Evolutionary conservation across 64 coral and sea anemone genomes (phyloP), one percentile per base, ranked within the genome.

Genomic region (Dendrophyllia cribrosa): DNA sequence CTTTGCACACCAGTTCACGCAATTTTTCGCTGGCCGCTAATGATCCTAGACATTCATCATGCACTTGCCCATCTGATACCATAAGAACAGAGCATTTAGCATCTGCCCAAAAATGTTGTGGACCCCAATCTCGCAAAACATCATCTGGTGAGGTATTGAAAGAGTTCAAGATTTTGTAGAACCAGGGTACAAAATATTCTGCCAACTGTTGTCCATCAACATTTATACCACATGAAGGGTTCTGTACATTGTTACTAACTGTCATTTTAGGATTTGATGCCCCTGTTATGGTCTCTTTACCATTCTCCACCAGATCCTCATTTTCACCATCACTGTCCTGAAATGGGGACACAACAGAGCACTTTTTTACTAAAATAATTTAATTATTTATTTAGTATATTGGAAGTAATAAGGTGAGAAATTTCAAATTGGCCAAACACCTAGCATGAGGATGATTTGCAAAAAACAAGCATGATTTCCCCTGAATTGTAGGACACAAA

Each of bases 51-150:
- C 93, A 98, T n/a, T 98, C 88, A 9, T 98, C 89, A 25, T 64
- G 53, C n/a, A 78, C 51, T 0, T 60, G 70, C 14, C 87, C 24
- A 21, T 67, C 70, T 22, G 96, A 98, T 43, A 88, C 74, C 86
- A 98, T 92, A 19, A 89, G 50, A 46, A 98, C 46, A 44, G 69
- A 88, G 20, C 87, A 65, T 64, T 92, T 95, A 15, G 96, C 74
- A 73, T 98, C 96, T 43, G 23, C 49, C 96, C 96, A 98, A 66
- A 98, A 98, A 78, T 98, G 96, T 19, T 98, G 96, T 3, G 88
- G 85, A 16, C 96, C 96, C 96, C 96, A 98, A 20, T 88, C 63
- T 72, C 72, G 72, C 17, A 51, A 9, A 1, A 50, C 4, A 13
- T 34, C 78, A 51, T 73, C 79, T 65, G 51, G 20, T 14, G 82